These are phyloP conservation scores for Halyomorpha halys DNA, from an alignment of 1,140 invertebrate species.

Conservation along the genomic window DNA sequence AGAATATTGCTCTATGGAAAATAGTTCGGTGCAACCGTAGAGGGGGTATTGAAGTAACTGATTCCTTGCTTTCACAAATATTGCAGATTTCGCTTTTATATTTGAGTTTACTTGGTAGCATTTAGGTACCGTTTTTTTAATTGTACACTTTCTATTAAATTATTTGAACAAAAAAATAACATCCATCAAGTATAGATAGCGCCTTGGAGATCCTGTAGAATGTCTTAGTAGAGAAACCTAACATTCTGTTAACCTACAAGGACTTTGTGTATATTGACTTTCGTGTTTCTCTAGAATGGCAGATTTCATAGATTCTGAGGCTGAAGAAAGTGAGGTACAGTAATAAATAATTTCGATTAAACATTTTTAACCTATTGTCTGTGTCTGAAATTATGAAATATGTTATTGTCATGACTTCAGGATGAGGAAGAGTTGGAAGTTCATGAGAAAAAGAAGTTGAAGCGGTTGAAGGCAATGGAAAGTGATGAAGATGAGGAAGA, in stretches of 20 bases:
- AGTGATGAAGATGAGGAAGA: conserved; percentile 54
- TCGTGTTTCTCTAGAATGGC: conserved; percentile 41
- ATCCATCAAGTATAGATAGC: not conserved
- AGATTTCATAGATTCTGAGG: conserved; percentile 71
- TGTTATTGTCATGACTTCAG: conserved; percentile 31
- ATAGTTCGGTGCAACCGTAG: too few relatives aligned
- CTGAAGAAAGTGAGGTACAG: conserved; percentile 70
- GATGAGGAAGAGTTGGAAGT: conserved; percentile 54
- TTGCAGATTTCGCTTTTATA: not conserved
- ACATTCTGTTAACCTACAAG: conserved; percentile 7
- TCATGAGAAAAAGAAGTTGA: conserved; percentile 50
- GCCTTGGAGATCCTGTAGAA: too few relatives aligned
- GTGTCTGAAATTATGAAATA: not conserved
- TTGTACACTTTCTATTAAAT: not conserved
- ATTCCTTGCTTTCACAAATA: not conserved
- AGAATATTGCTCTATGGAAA: too few relatives aligned
- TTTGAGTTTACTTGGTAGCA: not conserved
- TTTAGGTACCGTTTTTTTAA: not conserved
- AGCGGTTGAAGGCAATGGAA: conserved; percentile 49
- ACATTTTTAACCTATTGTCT: not conserved
- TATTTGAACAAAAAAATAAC: not conserved
- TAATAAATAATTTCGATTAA: conserved; percentile 23
- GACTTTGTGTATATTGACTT: not conserved
- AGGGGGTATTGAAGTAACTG: not conserved
- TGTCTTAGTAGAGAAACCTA: not conserved